Base-by-base conservation (phyloP, 2,888 invertebrate genomes). In the Conchocele bisecta region DNA sequence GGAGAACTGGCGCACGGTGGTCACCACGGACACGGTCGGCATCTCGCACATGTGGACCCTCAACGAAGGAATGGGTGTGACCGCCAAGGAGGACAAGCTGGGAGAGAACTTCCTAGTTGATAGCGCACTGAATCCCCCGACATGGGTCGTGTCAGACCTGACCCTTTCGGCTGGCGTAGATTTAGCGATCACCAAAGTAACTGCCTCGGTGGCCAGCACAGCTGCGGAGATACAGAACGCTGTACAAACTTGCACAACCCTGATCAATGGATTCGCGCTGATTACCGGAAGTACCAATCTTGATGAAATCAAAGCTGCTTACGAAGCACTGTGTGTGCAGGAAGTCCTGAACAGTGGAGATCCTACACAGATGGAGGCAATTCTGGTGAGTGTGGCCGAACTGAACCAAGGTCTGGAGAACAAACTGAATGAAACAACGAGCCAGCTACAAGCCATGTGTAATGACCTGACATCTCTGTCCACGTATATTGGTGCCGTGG, bases 41-140 rank as follows among this genome's bases (percentile, higher is more conserved):
- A 72, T 86, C 13, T 70, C 56, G 6, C 71, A 78, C 26, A 75
- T 72, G 13, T 86, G 86, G 85, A 69, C 82, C 44, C 73, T 86
- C 29, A 81, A 83, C 63, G 82, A 84, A 48, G 83, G 80, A 28
- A 17, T 61, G 17, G 83, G 82, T 1, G 39, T 75, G 11, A 61
- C 63, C 22, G 80, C 76, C n/a, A 60, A 57, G 28, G 83, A 84
- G 24, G 28, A 56, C 13, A 64, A 63, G 56, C 57, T 57, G 6
- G 37, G 51, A 15, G 64, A 76, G n/a, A 71, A 79, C 58, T 75
- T 85, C 76, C 71, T 81, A 42, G 65, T 72, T 1, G 37, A 68
- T 3, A 50, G 81, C 35, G 46, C 69, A 6, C 31, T 48, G 1
- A 69, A 72, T n/a, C 75, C 81, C 15, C 82, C 83, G 15, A 56